Percentiles rank a stretch among this genome's conserved stretches.
phyloP scores from a whole-genome alignment of 2,888 invertebrate species.

The Galerucella calmariensis region DNA sequence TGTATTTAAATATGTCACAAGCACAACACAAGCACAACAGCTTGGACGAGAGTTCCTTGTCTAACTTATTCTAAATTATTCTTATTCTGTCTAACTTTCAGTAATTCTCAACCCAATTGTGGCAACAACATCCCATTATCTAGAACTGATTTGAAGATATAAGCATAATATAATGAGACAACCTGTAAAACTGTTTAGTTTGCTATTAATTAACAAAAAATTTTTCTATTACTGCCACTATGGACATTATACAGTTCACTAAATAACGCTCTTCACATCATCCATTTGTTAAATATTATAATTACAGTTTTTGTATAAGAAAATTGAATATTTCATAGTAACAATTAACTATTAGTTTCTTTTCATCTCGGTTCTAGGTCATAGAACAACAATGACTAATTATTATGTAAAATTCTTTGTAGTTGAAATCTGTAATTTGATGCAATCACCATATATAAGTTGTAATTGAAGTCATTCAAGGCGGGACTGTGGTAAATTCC shows the following conservation, averaged over 20 bases:
- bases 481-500: conserved; percentile 18
- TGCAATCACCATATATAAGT: background rate
- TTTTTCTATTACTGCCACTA: background rate
- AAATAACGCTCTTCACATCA: conserved; percentile 23
- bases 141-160: too few relatives aligned
- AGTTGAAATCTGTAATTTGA: too few relatives aligned
- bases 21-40: too few relatives aligned
- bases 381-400: background rate
- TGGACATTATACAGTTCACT: conserved; percentile 32
- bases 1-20: too few relatives aligned
- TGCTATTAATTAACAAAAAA: too few relatives aligned
- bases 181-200: too few relatives aligned
- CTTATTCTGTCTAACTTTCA: too few relatives aligned
- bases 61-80: too few relatives aligned
- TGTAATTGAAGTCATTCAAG: conserved; percentile 6
- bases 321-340: conserved; percentile 37
- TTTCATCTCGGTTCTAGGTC: conserved; percentile 15
- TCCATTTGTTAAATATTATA: conserved; percentile 35
- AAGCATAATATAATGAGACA: too few relatives aligned
- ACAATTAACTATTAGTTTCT: background rate
- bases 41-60: too few relatives aligned
- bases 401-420: conserved; percentile 2
- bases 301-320: conserved; percentile 31
- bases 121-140: too few relatives aligned
- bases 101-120: too few relatives aligned